Conservation (phyloP, 1,140 invertebrate genomes). For the Centruroides vittatus region DNA sequence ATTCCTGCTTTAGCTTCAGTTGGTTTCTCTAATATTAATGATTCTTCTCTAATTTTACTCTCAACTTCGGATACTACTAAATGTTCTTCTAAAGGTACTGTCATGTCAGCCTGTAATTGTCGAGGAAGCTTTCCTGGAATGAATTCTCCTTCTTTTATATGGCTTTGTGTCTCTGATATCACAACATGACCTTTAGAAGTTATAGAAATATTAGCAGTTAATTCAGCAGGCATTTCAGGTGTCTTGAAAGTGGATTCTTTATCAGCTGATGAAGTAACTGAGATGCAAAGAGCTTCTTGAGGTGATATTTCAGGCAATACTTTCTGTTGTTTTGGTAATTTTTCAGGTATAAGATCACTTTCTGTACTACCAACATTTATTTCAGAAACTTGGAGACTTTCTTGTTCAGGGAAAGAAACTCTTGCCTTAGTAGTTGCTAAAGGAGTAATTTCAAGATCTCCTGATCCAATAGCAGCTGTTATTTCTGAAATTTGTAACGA, state of each 20-base stretch:
- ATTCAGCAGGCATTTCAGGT: slow-evolving; percentile 2
- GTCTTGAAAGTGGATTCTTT: slow-evolving; percentile 5
- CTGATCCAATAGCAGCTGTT: slow-evolving; percentile 1
- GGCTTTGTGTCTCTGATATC: slow-evolving; percentile 8
- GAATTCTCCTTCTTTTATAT: slow-evolving; percentile 11
- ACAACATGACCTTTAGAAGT: slow-evolving; percentile 4
- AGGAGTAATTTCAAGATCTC: slow-evolving; percentile 9
- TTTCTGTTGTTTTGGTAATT: slow-evolving; percentile 5
- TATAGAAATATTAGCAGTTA: not conserved
- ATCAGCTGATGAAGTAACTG: slow-evolving; percentile 2
- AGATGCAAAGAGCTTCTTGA: slow-evolving; percentile 12
- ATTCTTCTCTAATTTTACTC: slow-evolving; percentile 9
- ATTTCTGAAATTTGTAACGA: slow-evolving; percentile 15
- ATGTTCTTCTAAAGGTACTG: slow-evolving; percentile 11
- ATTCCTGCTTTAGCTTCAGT: slow-evolving; percentile 5
- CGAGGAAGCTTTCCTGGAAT: slow-evolving; percentile 7
- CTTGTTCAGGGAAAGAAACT: slow-evolving; percentile 9
- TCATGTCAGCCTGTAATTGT: not conserved
- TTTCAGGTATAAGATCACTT: not conserved
- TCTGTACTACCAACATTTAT: slow-evolving; percentile 4
- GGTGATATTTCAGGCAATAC: slow-evolving; percentile 5
- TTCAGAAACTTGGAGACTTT: slow-evolving; percentile 12
- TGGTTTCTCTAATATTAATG: slow-evolving; percentile 1
- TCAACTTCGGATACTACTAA: slow-evolving; percentile 11
- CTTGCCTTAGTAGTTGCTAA: slow-evolving; percentile 13